Base-by-base conservation (phyloP, 2,888 invertebrate species). In the Thera britannica region DNA sequence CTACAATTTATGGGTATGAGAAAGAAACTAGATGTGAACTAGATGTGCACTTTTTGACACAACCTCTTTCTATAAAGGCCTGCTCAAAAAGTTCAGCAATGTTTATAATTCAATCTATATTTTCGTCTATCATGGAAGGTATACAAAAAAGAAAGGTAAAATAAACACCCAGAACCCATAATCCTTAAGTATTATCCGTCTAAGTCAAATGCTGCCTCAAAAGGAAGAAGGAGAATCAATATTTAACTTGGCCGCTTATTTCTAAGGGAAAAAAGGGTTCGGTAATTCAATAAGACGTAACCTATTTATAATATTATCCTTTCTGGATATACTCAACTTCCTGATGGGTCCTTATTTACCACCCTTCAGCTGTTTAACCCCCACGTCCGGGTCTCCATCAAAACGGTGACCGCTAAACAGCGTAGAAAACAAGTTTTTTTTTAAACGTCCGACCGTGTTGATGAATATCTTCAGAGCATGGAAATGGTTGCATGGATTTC, bases 171-270 rank as follows among this genome's bases (percentile, higher is more conserved):
- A n/a, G 12, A 56, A n/a, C 38, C 6, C 55, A 55, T 55, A n/a
- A 38, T 12, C 8, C 7, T n/a, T 11, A 55, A 23, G 23, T 23
- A 23, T n/a, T 7, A 56, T 8, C 38, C 56, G 12, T 12, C 12
- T 9, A 36, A 2, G 6, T 38, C n/a, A 56, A 36, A 36, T 55
- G 36, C 55, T n/a, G 6, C 12, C n/a, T n/a, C 11, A 11, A 36
- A 6, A n/a, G 7, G 34, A 52, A 9, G 34, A 52, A 34, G 51
- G 23, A 52, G 34, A 9, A 34, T 52, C 52, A 52, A 55, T 55
- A 49, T 12, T n/a, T n/a, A 55, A 36, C 55, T 5, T 36, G 11
- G 12, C 41, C 71, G 70, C 67, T 73, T 65, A 62, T 60, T 70
- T 48, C 62, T 1, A 41, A 23, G 41, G 56, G 41, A n/a, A 3